Percentiles rank a stretch among this genome's conserved stretches.
phyloP scores from a whole-genome alignment of 2,797 vertebrate species.

The Salmo trutta region DNA sequence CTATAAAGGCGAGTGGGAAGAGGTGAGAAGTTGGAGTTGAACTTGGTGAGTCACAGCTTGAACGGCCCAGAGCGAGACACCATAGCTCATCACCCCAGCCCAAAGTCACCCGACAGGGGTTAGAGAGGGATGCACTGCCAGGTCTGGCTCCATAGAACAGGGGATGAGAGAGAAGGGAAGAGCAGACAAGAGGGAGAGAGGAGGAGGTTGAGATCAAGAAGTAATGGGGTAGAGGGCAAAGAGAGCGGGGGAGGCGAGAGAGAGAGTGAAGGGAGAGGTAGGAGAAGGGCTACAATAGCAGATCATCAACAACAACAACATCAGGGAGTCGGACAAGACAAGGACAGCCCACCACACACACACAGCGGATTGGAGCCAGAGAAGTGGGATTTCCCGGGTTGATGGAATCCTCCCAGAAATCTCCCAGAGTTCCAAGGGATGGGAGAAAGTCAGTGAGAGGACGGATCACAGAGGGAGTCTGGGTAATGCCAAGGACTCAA shows the following conservation, averaged over 20 bases:
- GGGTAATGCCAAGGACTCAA: constrained; percentile 50
- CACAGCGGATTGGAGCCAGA: constrained; percentile 34
- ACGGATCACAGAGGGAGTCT: constrained; percentile 47
- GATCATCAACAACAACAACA: constrained; percentile 11
- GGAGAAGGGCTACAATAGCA: constrained; percentile 1
- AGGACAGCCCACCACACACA: neutral
- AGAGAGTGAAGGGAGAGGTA: constrained; percentile 8
- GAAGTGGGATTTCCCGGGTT: constrained; percentile 49
- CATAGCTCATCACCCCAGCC: constrained; percentile 38
- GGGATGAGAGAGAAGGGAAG: neutral
- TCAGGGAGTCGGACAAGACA: constrained; percentile 10
- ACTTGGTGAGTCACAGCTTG: constrained; percentile 39
- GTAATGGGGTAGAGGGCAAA: constrained; percentile 2
- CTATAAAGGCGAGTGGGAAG: neutral
- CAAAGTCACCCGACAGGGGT: constrained; percentile 28
- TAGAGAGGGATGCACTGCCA: constrained; percentile 17
- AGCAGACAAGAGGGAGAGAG: neutral
- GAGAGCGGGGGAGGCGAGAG: constrained; percentile 16
- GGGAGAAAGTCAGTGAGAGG: constrained; percentile 40
- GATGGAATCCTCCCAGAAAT: constrained; percentile 56
- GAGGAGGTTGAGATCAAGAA: neutral
- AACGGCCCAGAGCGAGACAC: constrained; percentile 35
- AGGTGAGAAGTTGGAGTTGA: constrained; percentile 16
- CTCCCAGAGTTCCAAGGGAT: constrained; percentile 47
- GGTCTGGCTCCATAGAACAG: neutral